Conservation (phyloP, 1,140 invertebrate genomes). For the Nylanderia fulva region DNA sequence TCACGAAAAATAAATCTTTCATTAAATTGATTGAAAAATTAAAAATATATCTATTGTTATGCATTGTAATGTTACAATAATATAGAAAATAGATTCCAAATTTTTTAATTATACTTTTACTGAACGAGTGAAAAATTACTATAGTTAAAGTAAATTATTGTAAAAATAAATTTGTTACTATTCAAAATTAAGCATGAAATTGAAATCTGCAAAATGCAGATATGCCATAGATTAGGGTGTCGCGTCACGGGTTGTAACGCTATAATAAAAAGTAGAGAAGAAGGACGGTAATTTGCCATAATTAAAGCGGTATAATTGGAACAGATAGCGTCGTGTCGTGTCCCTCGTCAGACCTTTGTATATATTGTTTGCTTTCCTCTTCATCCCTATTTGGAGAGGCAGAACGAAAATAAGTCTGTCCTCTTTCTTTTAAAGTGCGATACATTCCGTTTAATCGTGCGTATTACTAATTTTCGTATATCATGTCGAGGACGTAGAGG, state of each 20-base stretch:
- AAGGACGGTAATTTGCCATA: conserved; percentile 70
- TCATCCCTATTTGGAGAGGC: conserved; percentile 2
- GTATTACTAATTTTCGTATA: conserved; percentile 9
- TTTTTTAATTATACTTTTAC: background rate
- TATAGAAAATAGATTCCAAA: background rate
- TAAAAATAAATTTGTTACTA: background rate
- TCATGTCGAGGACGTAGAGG: background rate
- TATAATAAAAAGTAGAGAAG: conserved; percentile 56
- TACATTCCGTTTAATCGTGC: conserved; percentile 20
- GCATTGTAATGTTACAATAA: too few relatives aligned
- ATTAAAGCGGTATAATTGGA: conserved; percentile 77
- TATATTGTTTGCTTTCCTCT: background rate
- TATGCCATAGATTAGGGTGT: background rate
- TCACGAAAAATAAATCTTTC: too few relatives aligned
- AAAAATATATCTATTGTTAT: too few relatives aligned
- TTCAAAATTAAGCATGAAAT: conserved; percentile 7
- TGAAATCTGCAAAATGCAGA: background rate
- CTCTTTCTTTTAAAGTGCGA: conserved; percentile 39
- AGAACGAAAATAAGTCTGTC: conserved; percentile 46
- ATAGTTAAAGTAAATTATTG: background rate
- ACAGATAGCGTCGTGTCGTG: conserved; percentile 64
- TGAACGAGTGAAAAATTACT: background rate
- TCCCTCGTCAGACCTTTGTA: conserved; percentile 15
- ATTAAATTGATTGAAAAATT: too few relatives aligned
- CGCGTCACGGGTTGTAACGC: conserved; percentile 59